Evolutionary conservation across 2,797 vertebrate species (phyloP).

Genomic region (Anisognathus igniventris): DNA sequence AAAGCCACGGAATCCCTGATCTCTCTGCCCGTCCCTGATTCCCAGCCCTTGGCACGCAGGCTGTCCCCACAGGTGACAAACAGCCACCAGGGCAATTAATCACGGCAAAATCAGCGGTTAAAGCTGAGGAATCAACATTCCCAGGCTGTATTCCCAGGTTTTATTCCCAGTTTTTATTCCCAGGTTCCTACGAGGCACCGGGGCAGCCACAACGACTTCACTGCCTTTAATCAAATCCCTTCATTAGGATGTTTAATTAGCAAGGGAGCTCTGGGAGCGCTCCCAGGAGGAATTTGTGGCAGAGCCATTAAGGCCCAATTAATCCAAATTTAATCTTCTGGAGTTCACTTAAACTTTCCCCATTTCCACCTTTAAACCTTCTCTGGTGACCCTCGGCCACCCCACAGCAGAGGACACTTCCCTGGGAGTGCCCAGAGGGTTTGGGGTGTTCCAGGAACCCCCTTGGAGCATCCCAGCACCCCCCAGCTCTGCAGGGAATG

Average conservation of each 20-base stretch:
- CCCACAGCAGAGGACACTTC: rapidly evolving
- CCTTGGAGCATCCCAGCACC: not conserved
- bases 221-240: constrained; percentile 42
- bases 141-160: not conserved
- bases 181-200: not conserved
- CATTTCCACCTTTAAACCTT: too few relatives aligned
- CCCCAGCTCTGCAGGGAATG: not conserved
- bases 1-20: too few relatives aligned
- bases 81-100: too few relatives aligned
- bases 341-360: not conserved
- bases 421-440: not conserved
- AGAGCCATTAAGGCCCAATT: not conserved
- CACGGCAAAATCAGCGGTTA: too few relatives aligned
- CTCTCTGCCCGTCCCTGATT: too few relatives aligned
- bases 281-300: not conserved
- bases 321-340: not conserved
- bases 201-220: not conserved
- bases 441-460: not conserved
- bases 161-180: not conserved
- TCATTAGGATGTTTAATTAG: constrained; percentile 51
- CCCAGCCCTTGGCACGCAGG: too few relatives aligned
- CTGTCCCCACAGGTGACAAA: too few relatives aligned
- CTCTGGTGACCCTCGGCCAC: rapidly evolving
- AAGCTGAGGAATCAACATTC: too few relatives aligned
- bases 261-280: constrained; percentile 22